These are phyloP conservation scores for Scaptomyza pallida DNA, from an alignment of 1,140 invertebrate species.

Conservation along the genomic window DNA sequence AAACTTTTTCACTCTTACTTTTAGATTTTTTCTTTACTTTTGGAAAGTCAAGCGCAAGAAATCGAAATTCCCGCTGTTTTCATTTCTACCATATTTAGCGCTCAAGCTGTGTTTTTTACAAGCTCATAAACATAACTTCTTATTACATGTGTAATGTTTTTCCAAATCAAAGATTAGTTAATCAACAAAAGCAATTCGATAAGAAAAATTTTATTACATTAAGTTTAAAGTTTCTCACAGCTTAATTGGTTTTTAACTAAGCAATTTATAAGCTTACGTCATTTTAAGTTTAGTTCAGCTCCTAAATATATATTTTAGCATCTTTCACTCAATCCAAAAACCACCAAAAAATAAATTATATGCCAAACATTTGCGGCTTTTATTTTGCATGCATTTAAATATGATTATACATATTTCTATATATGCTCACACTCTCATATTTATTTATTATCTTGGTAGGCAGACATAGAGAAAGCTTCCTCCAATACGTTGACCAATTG, in stretches of 20 bases:
- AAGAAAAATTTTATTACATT: conserved; percentile 11
- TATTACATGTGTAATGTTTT: conserved; percentile 4
- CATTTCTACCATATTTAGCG: not conserved
- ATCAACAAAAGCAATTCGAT: conserved; percentile 20
- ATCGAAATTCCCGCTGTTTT: conserved; percentile 25
- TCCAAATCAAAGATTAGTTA: no score
- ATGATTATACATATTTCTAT: conserved; percentile 16
- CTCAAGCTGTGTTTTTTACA: not conserved
- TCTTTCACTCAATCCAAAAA: conserved; percentile 9
- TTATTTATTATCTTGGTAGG: not conserved
- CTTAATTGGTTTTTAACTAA: conserved; percentile 26
- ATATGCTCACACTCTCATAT: not conserved
- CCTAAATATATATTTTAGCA: not conserved
- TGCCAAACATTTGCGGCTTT: conserved; percentile 21
- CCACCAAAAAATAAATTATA: conserved; percentile 18
- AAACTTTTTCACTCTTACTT: conserved; percentile 13
- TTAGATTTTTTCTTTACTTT: conserved; percentile 3
- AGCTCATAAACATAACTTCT: not conserved
- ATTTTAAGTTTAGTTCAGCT: conserved; percentile 11
- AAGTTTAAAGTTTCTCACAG: conserved; percentile 1
- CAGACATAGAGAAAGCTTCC: conserved; percentile 32
- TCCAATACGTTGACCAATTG: conserved; percentile 39
- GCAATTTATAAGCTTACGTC: conserved; percentile 38
- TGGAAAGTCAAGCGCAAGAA: conserved; percentile 31
- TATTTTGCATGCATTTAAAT: conserved; percentile 31